Base-by-base conservation (phyloP, 1,140 invertebrate species). In the Solenopsis fugax region DNA sequence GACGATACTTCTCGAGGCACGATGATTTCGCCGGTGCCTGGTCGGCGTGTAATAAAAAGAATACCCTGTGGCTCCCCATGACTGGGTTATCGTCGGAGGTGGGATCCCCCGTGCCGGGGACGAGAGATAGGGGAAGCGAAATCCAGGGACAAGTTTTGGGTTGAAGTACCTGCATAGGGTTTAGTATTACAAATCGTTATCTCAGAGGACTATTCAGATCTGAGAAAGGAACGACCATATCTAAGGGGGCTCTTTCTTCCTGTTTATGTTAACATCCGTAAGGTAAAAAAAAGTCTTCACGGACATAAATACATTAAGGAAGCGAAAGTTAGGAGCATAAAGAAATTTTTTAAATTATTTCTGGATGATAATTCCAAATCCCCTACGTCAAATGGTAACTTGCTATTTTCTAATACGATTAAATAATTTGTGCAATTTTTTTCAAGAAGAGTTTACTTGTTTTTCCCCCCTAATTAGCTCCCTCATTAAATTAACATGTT, bases 41-140 rank as follows among this genome's bases (percentile, higher is more conserved):
- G 62, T 52, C 60, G 67, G 56, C 73, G 78, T 48, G 89, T 76
- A 91, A 86, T 91, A 89, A 91, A 91, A 90, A 88, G 76, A 87
- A 87, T 87, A 90, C 80, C 54, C 78, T 62, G 78, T 72, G 76
- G 80, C 45, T 91, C 81, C n/a, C 41, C 72, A 89, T 84, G 89
- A 88, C 88, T 91, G 90, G 89, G 90, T 91, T 91, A 93, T 90
- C 80, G 77, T 90, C 78, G 69, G 24, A 75, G 82, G 52, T 62
- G 77, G 54, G 45, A 67, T 13, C 37, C 67, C 82, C 77, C 65
- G 58, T 34, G 41, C 41, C 41, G 67, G 71, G 56, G 75, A 88
- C 16, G 67, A 90, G 81, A 86, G 81, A 86, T 88, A 87, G 81
- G 64, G 45, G 37, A 29, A 72, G 50, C 16, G 54, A 45, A 64